These are phyloP conservation scores for Cryptomyrus ogoouensis DNA, from an alignment of 2,113 vertebrate species.

Conservation along the genomic window DNA sequence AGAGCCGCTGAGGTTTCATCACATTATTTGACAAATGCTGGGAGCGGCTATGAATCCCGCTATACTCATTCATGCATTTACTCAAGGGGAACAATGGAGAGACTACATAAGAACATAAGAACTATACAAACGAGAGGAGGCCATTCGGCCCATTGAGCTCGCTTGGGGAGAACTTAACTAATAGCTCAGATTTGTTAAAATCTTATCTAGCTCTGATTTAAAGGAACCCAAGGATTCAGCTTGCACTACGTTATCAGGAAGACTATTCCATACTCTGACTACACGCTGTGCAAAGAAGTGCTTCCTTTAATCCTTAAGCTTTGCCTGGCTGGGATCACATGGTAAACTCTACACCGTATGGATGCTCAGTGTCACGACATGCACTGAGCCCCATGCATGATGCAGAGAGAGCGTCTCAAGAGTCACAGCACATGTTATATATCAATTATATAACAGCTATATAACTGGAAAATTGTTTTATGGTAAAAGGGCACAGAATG, in stretches of 20 bases:
- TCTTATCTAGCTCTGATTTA: too few relatives aligned
- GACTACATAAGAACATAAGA: neutral
- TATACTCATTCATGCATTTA: neutral
- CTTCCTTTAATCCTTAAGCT: too few relatives aligned
- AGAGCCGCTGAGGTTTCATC: neutral
- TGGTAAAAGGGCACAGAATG: neutral
- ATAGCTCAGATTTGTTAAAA: too few relatives aligned
- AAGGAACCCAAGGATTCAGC: too few relatives aligned
- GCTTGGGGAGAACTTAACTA: too few relatives aligned
- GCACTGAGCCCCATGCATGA: neutral
- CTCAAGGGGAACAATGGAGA: neutral
- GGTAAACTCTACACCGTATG: neutral
- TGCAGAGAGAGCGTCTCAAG: neutral
- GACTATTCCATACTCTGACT: too few relatives aligned
- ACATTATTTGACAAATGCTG: conserved; percentile 7
- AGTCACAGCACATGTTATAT: neutral
- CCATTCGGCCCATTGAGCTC: too few relatives aligned
- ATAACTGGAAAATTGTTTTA: neutral
- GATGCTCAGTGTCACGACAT: neutral
- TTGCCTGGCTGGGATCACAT: neutral
- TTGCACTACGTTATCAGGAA: too few relatives aligned
- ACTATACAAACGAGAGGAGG: too few relatives aligned
- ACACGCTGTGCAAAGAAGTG: too few relatives aligned
- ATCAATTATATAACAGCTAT: neutral
- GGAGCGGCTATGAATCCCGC: neutral